Evolutionary conservation across 2,797 vertebrate genomes (phyloP).

Genomic region (Argentina silus): DNA sequence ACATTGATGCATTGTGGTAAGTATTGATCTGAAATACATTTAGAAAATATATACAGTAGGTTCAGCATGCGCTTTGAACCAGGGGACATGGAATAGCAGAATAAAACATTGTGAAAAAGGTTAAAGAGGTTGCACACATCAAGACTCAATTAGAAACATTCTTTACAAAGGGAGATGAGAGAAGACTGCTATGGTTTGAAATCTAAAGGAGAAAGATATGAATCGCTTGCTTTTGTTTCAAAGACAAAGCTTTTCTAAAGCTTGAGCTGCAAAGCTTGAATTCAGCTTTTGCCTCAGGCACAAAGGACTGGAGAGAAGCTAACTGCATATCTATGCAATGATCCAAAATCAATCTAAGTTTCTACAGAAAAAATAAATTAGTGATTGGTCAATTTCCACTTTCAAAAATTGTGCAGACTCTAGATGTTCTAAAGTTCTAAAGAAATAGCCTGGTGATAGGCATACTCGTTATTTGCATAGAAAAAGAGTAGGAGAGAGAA

Average conservation of each 20-base stretch:
- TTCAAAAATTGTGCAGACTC: conserved; percentile 58
- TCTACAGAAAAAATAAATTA: conserved; percentile 70
- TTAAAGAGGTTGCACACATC: conserved; percentile 55
- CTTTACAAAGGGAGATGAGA: conserved; percentile 56
- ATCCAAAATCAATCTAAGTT: conserved; percentile 72
- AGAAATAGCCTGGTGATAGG: conserved; percentile 43
- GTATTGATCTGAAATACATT: conserved; percentile 33
- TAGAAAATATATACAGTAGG: conserved; percentile 35
- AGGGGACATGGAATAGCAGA: conserved; percentile 20
- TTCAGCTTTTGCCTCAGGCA: conserved; percentile 25
- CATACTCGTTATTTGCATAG: background rate
- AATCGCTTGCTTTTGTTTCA: conserved; percentile 63
- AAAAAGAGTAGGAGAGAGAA: too few species aligned
- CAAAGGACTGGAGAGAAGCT: conserved; percentile 49
- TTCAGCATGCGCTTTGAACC: conserved; percentile 28
- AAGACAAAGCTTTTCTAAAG: conserved; percentile 55
- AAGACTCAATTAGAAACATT: conserved; percentile 50
- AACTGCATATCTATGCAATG: conserved; percentile 69
- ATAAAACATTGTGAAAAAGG: conserved; percentile 33
- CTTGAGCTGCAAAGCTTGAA: conserved; percentile 37
- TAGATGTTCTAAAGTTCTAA: conserved; percentile 57
- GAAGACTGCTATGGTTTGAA: conserved; percentile 49
- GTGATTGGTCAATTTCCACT: conserved; percentile 62
- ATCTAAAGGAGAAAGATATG: conserved; percentile 60
- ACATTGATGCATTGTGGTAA: conserved; percentile 10